These are phyloP conservation scores for Pogonus chalceus DNA, from an alignment of 1,140 invertebrate genomes.

Conservation along the genomic window DNA sequence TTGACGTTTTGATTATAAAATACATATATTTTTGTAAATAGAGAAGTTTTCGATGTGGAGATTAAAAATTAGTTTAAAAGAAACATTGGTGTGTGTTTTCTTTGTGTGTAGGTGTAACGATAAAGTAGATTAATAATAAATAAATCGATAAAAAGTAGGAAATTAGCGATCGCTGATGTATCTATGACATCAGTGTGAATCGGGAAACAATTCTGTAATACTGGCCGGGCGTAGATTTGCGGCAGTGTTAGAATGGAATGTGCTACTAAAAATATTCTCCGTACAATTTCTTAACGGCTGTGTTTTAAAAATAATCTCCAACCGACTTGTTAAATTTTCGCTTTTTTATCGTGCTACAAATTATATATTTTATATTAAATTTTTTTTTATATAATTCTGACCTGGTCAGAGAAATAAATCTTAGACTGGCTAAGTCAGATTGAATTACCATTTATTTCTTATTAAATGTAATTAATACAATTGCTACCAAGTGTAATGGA, in stretches of 20 bases:
- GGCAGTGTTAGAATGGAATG: not conserved
- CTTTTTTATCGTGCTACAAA: not conserved
- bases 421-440: not conserved
- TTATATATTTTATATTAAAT: not conserved
- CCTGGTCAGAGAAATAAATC: not conserved
- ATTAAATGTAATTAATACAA: no score
- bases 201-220: not conserved
- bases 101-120: no score
- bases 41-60: no score
- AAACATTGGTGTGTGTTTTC: no score
- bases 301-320: conserved; percentile 1
- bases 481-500: no score
- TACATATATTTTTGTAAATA: no score
- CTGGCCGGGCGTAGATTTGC: not conserved
- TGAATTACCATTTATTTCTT: not conserved
- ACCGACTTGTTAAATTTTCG: not conserved
- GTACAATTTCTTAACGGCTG: conserved; percentile 4
- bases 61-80: no score
- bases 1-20: no score
- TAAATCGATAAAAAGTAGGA: no score
- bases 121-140: no score
- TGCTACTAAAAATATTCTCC: not conserved
- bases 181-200: not conserved
- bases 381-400: not conserved
- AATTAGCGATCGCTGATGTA: no score